phyloP scores from a whole-genome alignment of 2,888 invertebrate genomes.

The Agriopis aurantiaria region DNA sequence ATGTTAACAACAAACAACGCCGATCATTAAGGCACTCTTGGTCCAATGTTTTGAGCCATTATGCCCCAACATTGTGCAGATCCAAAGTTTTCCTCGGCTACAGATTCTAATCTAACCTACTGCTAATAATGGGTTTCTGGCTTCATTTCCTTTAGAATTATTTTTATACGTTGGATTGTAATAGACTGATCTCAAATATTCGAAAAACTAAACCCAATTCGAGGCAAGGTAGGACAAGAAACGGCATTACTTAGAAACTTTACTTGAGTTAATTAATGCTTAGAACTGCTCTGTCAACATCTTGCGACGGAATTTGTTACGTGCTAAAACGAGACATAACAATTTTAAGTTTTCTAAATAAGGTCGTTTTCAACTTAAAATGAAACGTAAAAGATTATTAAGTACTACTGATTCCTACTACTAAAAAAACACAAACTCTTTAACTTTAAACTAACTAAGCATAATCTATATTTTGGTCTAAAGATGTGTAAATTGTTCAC shows the following conservation, averaged over 20 bases:
- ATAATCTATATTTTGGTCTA: conserved; percentile 73
- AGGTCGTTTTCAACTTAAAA: background rate
- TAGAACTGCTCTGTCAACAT: too few relatives aligned
- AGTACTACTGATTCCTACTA: conserved; percentile 27
- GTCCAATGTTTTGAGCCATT: conserved; percentile 48
- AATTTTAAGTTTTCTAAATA: too few relatives aligned
- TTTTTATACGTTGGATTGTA: background rate
- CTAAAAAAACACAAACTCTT: conserved; percentile 50
- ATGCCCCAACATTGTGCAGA: conserved; percentile 41
- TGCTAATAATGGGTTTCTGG: background rate
- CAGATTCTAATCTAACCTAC: conserved; percentile 21
- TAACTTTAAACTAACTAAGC: conserved; percentile 53
- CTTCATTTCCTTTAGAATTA: background rate
- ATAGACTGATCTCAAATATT: background rate
- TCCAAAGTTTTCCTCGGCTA: conserved; percentile 27
- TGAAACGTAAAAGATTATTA: background rate
- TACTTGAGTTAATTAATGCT: too few relatives aligned
- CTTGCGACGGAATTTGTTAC: too few relatives aligned
- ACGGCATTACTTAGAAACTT: too few relatives aligned
- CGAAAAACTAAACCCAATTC: background rate
- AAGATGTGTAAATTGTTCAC: conserved; percentile 51
- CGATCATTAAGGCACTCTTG: conserved; percentile 80
- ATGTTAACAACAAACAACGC: conserved; percentile 70
- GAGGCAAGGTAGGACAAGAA: background rate
- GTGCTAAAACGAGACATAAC: too few relatives aligned